These are phyloP conservation scores for Chalcosyrphus nemorum DNA, from an alignment of 2,888 invertebrate genomes.

Conservation along the genomic window DNA sequence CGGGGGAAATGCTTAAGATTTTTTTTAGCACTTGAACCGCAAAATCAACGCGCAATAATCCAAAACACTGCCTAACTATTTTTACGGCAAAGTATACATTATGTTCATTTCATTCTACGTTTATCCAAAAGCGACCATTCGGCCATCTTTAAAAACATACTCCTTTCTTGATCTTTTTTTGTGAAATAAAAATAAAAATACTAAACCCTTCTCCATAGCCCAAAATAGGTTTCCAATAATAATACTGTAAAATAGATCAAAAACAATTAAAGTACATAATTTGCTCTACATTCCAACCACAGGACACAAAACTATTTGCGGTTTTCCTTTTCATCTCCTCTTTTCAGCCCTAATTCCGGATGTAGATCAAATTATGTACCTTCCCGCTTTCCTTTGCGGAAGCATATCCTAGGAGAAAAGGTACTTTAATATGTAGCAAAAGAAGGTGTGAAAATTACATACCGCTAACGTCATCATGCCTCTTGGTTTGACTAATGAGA, in stretches of 20 bases:
- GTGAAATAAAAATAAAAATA: too few relatives aligned
- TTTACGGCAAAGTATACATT: too few relatives aligned
- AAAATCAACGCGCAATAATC: too few relatives aligned
- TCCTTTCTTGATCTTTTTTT: too few relatives aligned
- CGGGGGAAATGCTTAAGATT: too few relatives aligned
- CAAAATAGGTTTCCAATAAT: background rate
- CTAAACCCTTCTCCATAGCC: background rate
- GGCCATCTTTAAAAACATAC: too few relatives aligned
- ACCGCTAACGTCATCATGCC: slow-evolving; percentile 43
- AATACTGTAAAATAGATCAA: background rate
- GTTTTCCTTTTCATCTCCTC: slow-evolving; percentile 68
- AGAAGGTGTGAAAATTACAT: slow-evolving; percentile 70
- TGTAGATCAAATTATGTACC: slow-evolving; percentile 58
- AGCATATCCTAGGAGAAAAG: slow-evolving; percentile 8
- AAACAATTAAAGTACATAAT: background rate
- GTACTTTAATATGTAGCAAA: slow-evolving; percentile 54
- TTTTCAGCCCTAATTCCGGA: slow-evolving; percentile 44
- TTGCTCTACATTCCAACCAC: background rate
- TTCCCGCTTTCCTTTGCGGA: slow-evolving; percentile 26
- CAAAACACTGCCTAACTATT: too few relatives aligned
- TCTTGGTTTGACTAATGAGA: slow-evolving; percentile 64
- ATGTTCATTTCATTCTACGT: too few relatives aligned
- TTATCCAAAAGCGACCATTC: too few relatives aligned
- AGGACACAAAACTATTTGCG: slow-evolving; percentile 33
- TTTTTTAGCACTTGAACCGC: too few relatives aligned